Evolutionary conservation across 1,140 invertebrate genomes (phyloP).

Genomic region (Zophobas atratus): DNA sequence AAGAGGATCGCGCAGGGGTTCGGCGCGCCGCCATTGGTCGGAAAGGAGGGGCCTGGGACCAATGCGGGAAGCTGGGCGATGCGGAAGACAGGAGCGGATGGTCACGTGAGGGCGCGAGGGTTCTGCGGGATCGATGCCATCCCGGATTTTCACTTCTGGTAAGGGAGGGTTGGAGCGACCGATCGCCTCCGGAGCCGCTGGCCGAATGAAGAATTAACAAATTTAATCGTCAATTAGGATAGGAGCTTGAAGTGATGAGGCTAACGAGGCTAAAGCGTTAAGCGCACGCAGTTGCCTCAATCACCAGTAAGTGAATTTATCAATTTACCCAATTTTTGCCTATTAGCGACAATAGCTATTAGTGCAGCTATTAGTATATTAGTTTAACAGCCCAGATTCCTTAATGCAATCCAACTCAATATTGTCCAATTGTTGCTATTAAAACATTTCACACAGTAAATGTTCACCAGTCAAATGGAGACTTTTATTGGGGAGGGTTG

Average conservation of each 20-base stretch:
- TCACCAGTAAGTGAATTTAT: conserved; percentile 68
- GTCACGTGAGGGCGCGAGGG: background rate
- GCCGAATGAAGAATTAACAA: conserved; percentile 58
- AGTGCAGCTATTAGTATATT: conserved; percentile 68
- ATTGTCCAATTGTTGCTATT: conserved; percentile 68
- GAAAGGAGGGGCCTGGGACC: conserved; percentile 6
- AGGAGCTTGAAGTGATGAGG: conserved; percentile 53
- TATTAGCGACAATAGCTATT: conserved; percentile 69
- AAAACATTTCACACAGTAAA: conserved; percentile 67
- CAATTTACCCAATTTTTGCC: conserved; percentile 70
- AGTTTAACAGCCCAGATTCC: conserved; percentile 68
- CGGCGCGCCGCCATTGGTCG: conserved; percentile 26
- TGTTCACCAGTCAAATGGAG: conserved; percentile 64
- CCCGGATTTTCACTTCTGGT: conserved; percentile 51
- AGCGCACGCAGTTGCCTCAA: conserved; percentile 65
- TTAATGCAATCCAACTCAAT: conserved; percentile 69
- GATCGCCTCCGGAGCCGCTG: conserved; percentile 42
- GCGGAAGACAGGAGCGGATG: background rate
- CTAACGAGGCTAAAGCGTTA: conserved; percentile 59
- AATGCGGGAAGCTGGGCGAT: conserved; percentile 27
- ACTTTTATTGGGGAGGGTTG: conserved; percentile 62
- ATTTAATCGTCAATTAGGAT: conserved; percentile 61
- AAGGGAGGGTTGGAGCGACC: conserved; percentile 58
- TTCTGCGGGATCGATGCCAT: conserved; percentile 53
- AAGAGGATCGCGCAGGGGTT: conserved; percentile 15